A percentile compares a stretch with the other conserved stretches of the same genome.
Conservation (phyloP, 2,888 invertebrate species). For the Digitonthophagus gazella region DNA sequence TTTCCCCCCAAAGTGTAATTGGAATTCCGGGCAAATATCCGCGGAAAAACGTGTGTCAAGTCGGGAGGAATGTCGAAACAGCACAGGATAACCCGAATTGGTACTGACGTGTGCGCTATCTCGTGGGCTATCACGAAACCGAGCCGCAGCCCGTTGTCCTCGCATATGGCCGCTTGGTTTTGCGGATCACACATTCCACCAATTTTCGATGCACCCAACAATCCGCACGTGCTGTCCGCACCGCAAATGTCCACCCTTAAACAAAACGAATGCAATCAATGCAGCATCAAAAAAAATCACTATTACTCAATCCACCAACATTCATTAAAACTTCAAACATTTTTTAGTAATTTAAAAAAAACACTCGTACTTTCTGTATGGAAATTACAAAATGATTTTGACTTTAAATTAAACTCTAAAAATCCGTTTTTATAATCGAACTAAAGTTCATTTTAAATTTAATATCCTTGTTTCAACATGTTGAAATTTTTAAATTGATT, state of each 20-base stretch:
- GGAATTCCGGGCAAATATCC: not conserved
- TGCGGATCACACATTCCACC: slow-evolving; percentile 58
- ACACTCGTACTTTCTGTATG: no score
- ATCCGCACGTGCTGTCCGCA: slow-evolving; percentile 43
- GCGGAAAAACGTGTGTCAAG: slow-evolving; percentile 6
- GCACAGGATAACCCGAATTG: not conserved
- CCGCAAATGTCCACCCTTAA: slow-evolving; percentile 48
- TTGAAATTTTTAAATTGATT: not conserved
- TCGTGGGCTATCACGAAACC: slow-evolving; percentile 61
- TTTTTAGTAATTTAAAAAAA: no score
- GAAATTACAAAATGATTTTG: not conserved
- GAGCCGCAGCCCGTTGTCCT: slow-evolving; percentile 57
- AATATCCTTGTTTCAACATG: not conserved
- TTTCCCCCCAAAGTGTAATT: not conserved
- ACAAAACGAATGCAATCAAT: slow-evolving; percentile 22
- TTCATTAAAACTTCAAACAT: no score
- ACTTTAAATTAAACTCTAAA: no score
- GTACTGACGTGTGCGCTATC: slow-evolving; percentile 58
- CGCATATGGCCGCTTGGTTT: slow-evolving; percentile 55
- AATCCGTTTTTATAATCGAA: no score
- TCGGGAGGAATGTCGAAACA: not conserved
- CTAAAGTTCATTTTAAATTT: no score
- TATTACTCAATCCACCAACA: no score
- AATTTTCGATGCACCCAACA: slow-evolving; percentile 57
- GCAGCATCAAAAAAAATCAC: not conserved